Percentiles rank a stretch among this genome's conserved stretches.
These are phyloP conservation scores for Myotis myotis DNA, from an alignment of 2,797 vertebrate genomes.

Conservation along the genomic window DNA sequence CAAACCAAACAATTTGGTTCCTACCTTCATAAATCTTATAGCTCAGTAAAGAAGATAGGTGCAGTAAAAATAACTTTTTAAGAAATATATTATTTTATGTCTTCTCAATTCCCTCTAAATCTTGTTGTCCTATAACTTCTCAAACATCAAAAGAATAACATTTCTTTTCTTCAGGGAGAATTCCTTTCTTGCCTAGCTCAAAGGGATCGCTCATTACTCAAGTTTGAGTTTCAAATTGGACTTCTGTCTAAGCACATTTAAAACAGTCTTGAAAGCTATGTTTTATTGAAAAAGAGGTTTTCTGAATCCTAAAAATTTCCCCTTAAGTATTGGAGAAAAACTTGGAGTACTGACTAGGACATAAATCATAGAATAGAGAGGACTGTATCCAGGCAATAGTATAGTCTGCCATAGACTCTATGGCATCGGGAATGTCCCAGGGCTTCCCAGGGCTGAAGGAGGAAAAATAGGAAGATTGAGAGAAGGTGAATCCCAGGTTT, in stretches of 20 bases:
- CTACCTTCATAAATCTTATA: background rate
- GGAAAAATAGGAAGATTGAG: background rate
- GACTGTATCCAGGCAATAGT: background rate
- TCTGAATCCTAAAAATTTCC: background rate
- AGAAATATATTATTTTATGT: background rate
- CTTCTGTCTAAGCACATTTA: background rate
- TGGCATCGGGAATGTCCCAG: background rate
- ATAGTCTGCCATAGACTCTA: background rate
- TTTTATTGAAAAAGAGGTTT: background rate
- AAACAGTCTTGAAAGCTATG: background rate
- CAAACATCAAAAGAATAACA: constrained; percentile 30
- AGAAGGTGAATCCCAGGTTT: background rate
- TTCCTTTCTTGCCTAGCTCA: background rate
- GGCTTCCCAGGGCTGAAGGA: background rate
- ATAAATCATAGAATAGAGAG: background rate
- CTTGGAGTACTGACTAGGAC: background rate
- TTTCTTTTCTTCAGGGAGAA: constrained; percentile 16
- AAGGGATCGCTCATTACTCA: background rate
- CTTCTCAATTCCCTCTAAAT: background rate
- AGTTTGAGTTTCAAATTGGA: background rate
- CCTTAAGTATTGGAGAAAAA: background rate
- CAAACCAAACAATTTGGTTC: background rate
- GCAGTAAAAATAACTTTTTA: background rate
- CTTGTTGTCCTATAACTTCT: background rate
- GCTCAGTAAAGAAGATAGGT: background rate